Evolutionary conservation across 2,797 vertebrate species (phyloP).

Genomic region (Coendou prehensilis): DNA sequence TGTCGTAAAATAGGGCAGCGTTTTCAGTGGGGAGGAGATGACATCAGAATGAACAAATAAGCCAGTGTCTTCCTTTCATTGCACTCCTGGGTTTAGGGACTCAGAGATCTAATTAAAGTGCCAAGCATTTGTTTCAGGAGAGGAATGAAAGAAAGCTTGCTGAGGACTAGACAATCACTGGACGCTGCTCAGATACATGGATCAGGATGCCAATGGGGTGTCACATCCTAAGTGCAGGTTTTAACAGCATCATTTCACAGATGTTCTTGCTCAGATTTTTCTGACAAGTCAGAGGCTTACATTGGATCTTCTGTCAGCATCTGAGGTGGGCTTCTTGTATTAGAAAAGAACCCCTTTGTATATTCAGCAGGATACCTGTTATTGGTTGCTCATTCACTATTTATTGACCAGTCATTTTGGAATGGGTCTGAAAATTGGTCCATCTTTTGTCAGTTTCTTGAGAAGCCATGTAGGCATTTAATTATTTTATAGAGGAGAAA

Average conservation of each 20-base stretch:
- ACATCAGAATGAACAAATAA: neutral
- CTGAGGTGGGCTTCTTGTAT: neutral
- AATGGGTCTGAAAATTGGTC: neutral
- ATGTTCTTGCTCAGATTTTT: neutral
- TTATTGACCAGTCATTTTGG: neutral
- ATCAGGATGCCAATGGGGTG: neutral
- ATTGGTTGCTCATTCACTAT: neutral
- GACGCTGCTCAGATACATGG: neutral
- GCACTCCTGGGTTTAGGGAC: neutral
- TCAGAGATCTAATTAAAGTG: neutral
- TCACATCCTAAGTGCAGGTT: neutral
- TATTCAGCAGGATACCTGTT: neutral
- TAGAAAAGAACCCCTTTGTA: neutral
- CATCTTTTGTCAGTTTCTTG: neutral
- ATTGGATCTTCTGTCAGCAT: neutral
- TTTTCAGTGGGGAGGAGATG: neutral
- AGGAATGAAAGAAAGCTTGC: neutral
- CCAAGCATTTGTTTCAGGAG: neutral
- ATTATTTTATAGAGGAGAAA: neutral
- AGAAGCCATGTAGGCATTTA: neutral
- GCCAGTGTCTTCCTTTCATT: neutral
- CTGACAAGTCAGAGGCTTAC: neutral
- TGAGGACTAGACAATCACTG: neutral
- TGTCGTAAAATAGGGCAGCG: neutral
- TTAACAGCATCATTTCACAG: neutral